A percentile compares a stretch with the other conserved stretches of the same genome.
phyloP scores from a whole-genome alignment of 2,797 vertebrate species.

The Cossypha niveicapilla region DNA sequence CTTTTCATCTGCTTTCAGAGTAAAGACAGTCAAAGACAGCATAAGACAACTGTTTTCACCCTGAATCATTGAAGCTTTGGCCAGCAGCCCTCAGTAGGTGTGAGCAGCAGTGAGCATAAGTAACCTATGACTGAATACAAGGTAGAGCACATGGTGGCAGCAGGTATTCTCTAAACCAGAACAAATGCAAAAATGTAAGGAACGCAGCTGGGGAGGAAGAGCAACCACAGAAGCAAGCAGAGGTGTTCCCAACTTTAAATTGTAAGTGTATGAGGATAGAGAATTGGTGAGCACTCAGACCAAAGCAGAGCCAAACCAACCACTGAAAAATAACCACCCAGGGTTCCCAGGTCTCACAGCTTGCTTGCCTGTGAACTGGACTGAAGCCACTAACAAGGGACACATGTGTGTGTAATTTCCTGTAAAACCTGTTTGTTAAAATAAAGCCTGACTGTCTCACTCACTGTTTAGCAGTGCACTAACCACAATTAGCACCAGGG shows the following conservation, averaged over 20 bases:
- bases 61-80: neutral
- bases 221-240: neutral
- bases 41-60: neutral
- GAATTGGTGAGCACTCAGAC: neutral
- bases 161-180: neutral
- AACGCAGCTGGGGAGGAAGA: neutral
- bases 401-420: neutral
- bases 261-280: neutral
- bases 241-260: neutral
- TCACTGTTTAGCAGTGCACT: neutral
- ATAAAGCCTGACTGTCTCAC: neutral
- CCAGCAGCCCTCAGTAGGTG: neutral
- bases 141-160: fast-evolving
- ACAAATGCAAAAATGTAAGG: neutral
- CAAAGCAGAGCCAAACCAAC: neutral
- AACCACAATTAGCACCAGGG: neutral
- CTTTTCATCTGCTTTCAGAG: neutral
- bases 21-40: neutral
- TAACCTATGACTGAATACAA: neutral
- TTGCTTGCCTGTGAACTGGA: neutral
- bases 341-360: neutral
- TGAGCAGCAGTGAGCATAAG: neutral
- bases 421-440: neutral
- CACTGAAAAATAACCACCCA: neutral
- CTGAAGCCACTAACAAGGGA: neutral